Base-by-base conservation (phyloP, 2,888 invertebrate genomes). In the Pteria penguin region DNA sequence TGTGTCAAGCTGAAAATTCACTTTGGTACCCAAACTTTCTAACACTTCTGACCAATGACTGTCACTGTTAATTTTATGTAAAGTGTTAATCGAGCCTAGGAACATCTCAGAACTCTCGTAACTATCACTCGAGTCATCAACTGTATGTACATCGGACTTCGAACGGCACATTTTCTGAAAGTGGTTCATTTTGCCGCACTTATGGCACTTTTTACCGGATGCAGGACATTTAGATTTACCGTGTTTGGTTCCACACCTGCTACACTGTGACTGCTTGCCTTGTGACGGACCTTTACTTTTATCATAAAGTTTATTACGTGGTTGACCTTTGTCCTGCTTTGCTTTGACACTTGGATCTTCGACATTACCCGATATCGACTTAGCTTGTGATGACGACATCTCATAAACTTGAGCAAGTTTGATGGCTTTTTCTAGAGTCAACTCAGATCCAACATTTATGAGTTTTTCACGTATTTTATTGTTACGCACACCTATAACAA, bases 391-490 rank as follows among this genome's bases (percentile, higher is more conserved):
- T 55, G 71, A 26, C 8, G 77, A 66, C 8, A 72, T n/a, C 73
- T 80, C 79, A 61, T 69, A 66, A 2, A 70, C 22, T 27, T 70
- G 29, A 4, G 67, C 69, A 3, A 78, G 66, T 2, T 79, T 72
- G 2, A 74, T 14, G 2, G 80, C 75, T 58, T 81, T 74, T 2
- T 75, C 67, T 0, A 79, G 29, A 29, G 80, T 80, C 18, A 77
- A 58, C 11, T 75, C 75, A 32, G 71, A 67, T 5, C 77, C 80
- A 54, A 76, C 77, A 57, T 58, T 66, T 0, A 82, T 72, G 0
- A 70, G 45, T 31, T 79, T 80, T 57, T 82, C 76, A n/a, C 80
- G 31, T 0, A 82, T 66, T 57, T 82, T 79, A 1, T 26, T 32
- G 2, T 24, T 52, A 60, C 57, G 63, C 0, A 75, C 71, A 0